Percentiles rank a stretch among this genome's conserved stretches.
These are phyloP conservation scores for Panurus biarmicus DNA, from an alignment of 2,113 vertebrate species.

Conservation along the genomic window DNA sequence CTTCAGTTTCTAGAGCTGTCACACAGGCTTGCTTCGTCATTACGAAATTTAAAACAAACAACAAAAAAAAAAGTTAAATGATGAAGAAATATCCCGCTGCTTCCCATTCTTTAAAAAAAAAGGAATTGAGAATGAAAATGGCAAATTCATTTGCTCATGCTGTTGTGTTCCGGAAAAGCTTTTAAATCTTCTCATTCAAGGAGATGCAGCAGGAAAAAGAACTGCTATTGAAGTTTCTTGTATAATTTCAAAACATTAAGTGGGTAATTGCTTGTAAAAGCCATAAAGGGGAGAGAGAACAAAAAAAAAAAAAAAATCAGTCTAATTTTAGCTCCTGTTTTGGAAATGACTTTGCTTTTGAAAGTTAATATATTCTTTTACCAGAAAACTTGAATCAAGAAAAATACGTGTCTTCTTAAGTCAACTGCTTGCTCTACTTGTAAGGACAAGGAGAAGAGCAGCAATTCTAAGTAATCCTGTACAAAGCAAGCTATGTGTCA, in stretches of 20 bases:
- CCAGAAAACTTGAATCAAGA: slow-evolving; percentile 3
- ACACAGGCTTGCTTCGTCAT: not conserved
- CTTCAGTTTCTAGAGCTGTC: not conserved
- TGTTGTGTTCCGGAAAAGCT: slow-evolving; percentile 28
- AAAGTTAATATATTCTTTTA: slow-evolving; percentile 8
- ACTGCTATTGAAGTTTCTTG: slow-evolving; percentile 4
- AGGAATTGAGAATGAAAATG: not conserved
- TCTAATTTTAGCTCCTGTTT: slow-evolving; percentile 43
- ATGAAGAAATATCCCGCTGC: not conserved
- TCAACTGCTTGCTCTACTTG: not conserved
- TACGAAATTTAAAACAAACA: not conserved
- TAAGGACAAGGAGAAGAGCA: not conserved
- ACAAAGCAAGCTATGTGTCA: not conserved
- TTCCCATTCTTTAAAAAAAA: slow-evolving; percentile 18
- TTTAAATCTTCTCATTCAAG: slow-evolving; percentile 33
- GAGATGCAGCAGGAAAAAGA: slow-evolving; percentile 15
- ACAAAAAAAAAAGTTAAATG: not conserved
- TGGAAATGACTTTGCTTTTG: slow-evolving; percentile 24
- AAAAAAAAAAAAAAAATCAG: not conserved
- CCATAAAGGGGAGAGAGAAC: not conserved
- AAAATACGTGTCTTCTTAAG: not conserved
- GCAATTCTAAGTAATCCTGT: not conserved
- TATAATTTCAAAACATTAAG: slow-evolving; percentile 46
- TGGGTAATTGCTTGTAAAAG: slow-evolving; percentile 58
- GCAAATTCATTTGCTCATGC: slow-evolving; percentile 12